These are phyloP conservation scores for Danio albolineatus DNA, from an alignment of 2,797 vertebrate genomes.

Conservation along the genomic window DNA sequence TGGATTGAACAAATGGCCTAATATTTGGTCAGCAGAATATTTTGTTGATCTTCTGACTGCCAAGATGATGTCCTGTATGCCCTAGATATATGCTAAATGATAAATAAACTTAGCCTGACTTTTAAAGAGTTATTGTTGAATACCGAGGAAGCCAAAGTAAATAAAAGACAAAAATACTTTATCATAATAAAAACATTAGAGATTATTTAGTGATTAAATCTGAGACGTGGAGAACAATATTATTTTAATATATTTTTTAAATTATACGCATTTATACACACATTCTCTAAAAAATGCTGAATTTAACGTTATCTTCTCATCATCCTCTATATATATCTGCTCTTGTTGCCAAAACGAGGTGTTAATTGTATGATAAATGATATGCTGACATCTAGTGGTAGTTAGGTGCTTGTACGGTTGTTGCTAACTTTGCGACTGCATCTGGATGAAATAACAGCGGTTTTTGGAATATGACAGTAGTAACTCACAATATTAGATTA, in stretches of 20 bases:
- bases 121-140: not conserved
- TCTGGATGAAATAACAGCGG: not conserved
- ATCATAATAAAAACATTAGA: not conserved
- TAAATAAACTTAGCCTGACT: not conserved
- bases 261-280: no score
- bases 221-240: not conserved
- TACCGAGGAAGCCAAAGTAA: not conserved
- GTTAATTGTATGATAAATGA: not conserved
- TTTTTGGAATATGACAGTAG: not conserved
- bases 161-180: not conserved
- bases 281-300: not conserved
- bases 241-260: no score
- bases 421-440: not conserved
- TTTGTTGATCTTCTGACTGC: conserved; percentile 17
- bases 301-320: no score
- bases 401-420: conserved; percentile 13
- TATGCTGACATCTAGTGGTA: conserved; percentile 37
- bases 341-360: no score
- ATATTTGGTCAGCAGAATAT: conserved; percentile 15
- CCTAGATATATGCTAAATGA: not conserved
- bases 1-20: conserved; percentile 13
- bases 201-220: not conserved
- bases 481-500: not conserved
- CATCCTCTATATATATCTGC: no score
- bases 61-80: not conserved